Base-by-base conservation (phyloP, 2,113 vertebrate species). In the Pyxicephalus adspersus region DNA sequence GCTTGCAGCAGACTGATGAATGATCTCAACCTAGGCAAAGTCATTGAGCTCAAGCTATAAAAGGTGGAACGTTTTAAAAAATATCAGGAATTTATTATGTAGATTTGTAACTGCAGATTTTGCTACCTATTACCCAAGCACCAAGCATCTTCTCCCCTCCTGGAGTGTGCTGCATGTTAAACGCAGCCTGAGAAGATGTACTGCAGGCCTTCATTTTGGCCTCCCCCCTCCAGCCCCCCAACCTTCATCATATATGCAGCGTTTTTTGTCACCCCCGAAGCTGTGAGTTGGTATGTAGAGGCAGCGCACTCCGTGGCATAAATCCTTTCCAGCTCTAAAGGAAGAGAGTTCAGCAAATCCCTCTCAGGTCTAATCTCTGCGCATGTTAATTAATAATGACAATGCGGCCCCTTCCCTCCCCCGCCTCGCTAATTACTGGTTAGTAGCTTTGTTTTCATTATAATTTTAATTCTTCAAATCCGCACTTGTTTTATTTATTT, bases 381-480 rank as follows among this genome's bases (percentile, higher is more conserved):
- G 78, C 79, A 72, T 70, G 66, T 81, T 87, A 84, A 87, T 87
- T 86, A 83, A 23, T 29, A 84, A 85, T 51, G 75, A 87, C 77
- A 89, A 88, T 85, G 74, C 84, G 19, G 25, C 60, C 75, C 83
- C 55, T 82, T 65, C 83, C 82, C 22, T 52, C 0, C 0, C 34
- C 76, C 85, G 84, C 79, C 85, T 85, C 76, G 78, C 64, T 87
- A 82, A 86, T 84, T 87, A 86, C 83, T 84, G 74, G 68, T 83
- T 88, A 83, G 64, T 87, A 77, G 79, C 67, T 89, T 91, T 85
- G 55, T 88, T 84, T 89, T 86, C 83, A 85, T 89, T 89, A 84
- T 86, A 18, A 86, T 90, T 91, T 91, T 87, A 89, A 90, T 89
- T 86, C 1, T 0, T 84, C 81, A 81, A 89, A 86, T 86, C 74